These are phyloP conservation scores for Apamea anceps DNA, from an alignment of 2,888 invertebrate species.

Conservation along the genomic window DNA sequence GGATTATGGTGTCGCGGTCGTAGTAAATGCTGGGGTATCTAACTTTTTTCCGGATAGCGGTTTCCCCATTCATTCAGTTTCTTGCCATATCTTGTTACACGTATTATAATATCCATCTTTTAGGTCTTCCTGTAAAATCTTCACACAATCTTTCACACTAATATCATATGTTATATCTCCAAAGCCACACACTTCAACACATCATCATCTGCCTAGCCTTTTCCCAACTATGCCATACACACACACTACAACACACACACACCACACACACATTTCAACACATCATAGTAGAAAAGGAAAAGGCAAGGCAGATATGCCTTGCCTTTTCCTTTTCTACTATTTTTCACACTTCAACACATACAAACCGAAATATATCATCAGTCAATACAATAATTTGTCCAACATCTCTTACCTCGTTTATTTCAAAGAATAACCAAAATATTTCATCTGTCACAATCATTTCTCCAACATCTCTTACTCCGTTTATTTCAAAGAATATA, in stretches of 20 bases:
- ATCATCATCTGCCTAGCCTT: too few species aligned
- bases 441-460: conserved; percentile 4
- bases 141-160: not conserved
- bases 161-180: not conserved
- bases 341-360: too few species aligned
- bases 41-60: too few species aligned
- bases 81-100: not conserved
- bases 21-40: too few species aligned
- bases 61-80: too few species aligned
- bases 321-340: too few species aligned
- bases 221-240: too few species aligned
- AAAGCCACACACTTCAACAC: not conserved
- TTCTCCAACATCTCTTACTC: conserved; percentile 14
- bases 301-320: too few species aligned
- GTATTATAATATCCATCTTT: not conserved
- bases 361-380: conserved; percentile 27
- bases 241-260: too few species aligned
- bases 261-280: too few species aligned
- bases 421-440: not conserved
- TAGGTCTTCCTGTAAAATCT: not conserved
- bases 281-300: too few species aligned
- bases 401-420: conserved; percentile 13
- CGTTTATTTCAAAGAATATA: conserved; percentile 22
- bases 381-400: conserved; percentile 31
- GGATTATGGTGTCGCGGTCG: too few species aligned